A percentile compares a stretch with the other conserved stretches of the same genome.
phyloP scores from a whole-genome alignment of 2,888 invertebrate species.

The Ectemnius continuus region DNA sequence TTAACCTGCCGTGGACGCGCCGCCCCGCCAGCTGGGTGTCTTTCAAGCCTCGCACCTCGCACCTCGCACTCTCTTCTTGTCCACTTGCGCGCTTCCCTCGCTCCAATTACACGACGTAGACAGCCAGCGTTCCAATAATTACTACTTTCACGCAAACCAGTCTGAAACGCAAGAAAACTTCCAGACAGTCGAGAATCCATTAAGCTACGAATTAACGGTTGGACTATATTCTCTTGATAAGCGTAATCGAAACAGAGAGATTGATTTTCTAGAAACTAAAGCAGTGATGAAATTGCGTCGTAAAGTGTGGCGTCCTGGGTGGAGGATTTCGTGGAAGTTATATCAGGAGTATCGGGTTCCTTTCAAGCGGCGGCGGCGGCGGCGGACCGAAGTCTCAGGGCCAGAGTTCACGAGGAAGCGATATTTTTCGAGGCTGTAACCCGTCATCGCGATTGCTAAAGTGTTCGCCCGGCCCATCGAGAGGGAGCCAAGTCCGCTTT shows the following conservation, averaged over 20 bases:
- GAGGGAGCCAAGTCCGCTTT: slow-evolving; percentile 11
- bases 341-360: slow-evolving; percentile 44
- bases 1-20: slow-evolving; percentile 35
- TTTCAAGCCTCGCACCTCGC: slow-evolving; percentile 28
- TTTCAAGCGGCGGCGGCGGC: too few relatives aligned
- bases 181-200: too few relatives aligned
- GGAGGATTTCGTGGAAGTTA: slow-evolving; percentile 18
- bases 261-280: neutral
- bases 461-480: slow-evolving; percentile 29
- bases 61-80: neutral
- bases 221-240: neutral
- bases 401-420: slow-evolving; percentile 48
- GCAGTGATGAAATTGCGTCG: too few relatives aligned
- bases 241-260: neutral
- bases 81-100: slow-evolving; percentile 2
- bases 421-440: slow-evolving; percentile 49
- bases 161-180: too few relatives aligned
- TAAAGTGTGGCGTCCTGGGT: slow-evolving; percentile 43
- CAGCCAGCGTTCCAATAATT: neutral
- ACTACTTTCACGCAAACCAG: neutral
- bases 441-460: slow-evolving; percentile 43
- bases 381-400: slow-evolving; percentile 32
- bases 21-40: slow-evolving; percentile 23
- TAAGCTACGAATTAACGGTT: too few relatives aligned
- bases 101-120: neutral